Evolutionary conservation across 1,140 invertebrate species (phyloP).

Genomic region (Zaprionus africanus): DNA sequence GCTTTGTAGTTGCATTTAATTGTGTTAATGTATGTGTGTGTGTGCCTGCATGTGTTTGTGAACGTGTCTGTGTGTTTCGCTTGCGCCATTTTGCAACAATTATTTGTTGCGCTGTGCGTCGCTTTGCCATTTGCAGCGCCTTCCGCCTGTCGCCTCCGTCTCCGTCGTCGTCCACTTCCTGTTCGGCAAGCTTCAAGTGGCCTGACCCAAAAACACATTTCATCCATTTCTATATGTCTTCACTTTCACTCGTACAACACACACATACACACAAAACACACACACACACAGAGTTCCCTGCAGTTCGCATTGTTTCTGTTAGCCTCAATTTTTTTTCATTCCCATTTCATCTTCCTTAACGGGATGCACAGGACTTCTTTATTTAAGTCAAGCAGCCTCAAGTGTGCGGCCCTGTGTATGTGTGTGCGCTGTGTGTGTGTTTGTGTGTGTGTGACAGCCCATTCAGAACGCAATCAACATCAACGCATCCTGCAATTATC

Average conservation of each 20-base stretch:
- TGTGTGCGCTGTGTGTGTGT: slow-evolving; percentile 15
- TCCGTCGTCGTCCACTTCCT: slow-evolving; percentile 46
- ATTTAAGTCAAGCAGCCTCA: slow-evolving; percentile 76
- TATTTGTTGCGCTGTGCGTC: slow-evolving; percentile 58
- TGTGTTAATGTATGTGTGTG: slow-evolving; percentile 42
- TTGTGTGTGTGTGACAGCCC: slow-evolving; percentile 34
- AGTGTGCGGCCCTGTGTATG: slow-evolving; percentile 39
- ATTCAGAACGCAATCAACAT: slow-evolving; percentile 75
- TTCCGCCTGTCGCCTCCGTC: slow-evolving; percentile 7
- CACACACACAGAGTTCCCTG: slow-evolving; percentile 18
- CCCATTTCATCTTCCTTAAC: slow-evolving; percentile 58
- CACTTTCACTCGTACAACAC: slow-evolving; percentile 71
- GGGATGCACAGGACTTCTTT: slow-evolving; percentile 77
- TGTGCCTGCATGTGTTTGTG: slow-evolving; percentile 23
- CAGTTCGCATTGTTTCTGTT: slow-evolving; percentile 68
- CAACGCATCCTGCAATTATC: slow-evolving; percentile 82
- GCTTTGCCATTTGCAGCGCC: slow-evolving; percentile 51
- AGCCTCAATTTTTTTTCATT: slow-evolving; percentile 66
- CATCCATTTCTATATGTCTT: slow-evolving; percentile 46
- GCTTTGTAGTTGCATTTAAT: slow-evolving; percentile 73
- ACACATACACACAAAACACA: slow-evolving; percentile 28
- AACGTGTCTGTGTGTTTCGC: slow-evolving; percentile 40
- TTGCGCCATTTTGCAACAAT: slow-evolving; percentile 76
- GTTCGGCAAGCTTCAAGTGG: slow-evolving; percentile 69
- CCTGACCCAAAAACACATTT: slow-evolving; percentile 84